Conservation (phyloP, 2,888 invertebrate genomes). For the Cyrtodaria siliqua region DNA sequence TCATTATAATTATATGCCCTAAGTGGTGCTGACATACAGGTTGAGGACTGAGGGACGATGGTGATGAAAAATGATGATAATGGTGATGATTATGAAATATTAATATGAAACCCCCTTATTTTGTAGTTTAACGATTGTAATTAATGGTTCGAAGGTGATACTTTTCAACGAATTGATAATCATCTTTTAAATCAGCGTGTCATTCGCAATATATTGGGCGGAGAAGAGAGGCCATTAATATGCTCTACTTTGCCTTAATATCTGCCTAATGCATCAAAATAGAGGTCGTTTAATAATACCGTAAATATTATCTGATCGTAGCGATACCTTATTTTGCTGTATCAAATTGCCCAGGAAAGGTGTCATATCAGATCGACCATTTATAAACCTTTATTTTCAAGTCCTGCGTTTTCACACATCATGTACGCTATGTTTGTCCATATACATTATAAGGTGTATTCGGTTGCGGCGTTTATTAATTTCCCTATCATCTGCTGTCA, state of each 20-base stretch:
- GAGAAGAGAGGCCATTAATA: conserved; percentile 4
- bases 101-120: no score
- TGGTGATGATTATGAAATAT: no score
- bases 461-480: conserved; percentile 35
- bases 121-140: no score
- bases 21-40: no score
- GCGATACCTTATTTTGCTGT: conserved; percentile 26
- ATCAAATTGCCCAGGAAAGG: conserved; percentile 45
- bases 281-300: conserved; percentile 38
- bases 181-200: not conserved
- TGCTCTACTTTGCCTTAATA: conserved; percentile 11
- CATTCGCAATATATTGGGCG: conserved; percentile 8
- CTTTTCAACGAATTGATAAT: not conserved
- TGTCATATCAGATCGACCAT: conserved; percentile 38
- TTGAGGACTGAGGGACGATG: no score
- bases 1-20: no score
- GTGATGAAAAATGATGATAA: no score
- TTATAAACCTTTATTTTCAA: conserved; percentile 44
- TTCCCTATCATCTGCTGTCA: conserved; percentile 25
- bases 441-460: conserved; percentile 19
- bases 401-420: conserved; percentile 29
- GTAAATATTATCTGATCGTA: conserved; percentile 47
- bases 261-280: conserved; percentile 39
- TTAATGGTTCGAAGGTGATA: not conserved
- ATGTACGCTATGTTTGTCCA: conserved; percentile 25